phyloP scores from a whole-genome alignment of 2,113 vertebrate genomes.

The Furnarius figulus region DNA sequence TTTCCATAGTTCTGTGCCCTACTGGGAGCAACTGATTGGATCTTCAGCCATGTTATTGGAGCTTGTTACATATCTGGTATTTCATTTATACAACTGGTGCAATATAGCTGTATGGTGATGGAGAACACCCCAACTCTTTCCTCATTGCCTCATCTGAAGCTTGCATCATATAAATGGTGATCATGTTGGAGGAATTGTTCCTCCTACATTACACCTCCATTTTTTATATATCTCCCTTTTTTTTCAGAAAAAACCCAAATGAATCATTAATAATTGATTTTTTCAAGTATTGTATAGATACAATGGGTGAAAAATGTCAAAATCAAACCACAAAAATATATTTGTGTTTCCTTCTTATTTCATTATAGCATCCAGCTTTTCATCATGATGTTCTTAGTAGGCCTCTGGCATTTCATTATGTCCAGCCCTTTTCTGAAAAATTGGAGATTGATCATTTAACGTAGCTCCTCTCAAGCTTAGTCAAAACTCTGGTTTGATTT shows the following conservation, averaged over 20 bases:
- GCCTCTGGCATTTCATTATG: not conserved
- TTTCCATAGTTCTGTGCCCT: not conserved
- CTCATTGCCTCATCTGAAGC: not conserved
- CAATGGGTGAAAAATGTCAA: not conserved
- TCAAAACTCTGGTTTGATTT: constrained; percentile 41
- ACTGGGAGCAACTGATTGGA: not conserved
- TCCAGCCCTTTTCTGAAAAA: not conserved
- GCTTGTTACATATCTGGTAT: not conserved
- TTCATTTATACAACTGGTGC: not conserved
- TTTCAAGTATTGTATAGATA: not conserved
- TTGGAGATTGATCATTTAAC: not conserved
- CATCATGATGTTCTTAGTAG: not conserved
- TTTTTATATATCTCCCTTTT: not conserved
- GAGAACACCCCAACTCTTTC: not conserved
- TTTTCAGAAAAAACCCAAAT: not conserved
- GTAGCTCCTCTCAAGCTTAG: not conserved
- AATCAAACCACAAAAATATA: not conserved
- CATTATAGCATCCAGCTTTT: not conserved
- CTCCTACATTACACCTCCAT: not conserved
- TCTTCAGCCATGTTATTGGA: not conserved
- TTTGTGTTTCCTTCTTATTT: not conserved
- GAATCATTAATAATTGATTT: not conserved
- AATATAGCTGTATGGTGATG: not conserved
- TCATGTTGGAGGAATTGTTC: not conserved
- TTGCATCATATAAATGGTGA: not conserved